Conservation (phyloP, 2,888 invertebrate species). For the Zygaena filipendulae region DNA sequence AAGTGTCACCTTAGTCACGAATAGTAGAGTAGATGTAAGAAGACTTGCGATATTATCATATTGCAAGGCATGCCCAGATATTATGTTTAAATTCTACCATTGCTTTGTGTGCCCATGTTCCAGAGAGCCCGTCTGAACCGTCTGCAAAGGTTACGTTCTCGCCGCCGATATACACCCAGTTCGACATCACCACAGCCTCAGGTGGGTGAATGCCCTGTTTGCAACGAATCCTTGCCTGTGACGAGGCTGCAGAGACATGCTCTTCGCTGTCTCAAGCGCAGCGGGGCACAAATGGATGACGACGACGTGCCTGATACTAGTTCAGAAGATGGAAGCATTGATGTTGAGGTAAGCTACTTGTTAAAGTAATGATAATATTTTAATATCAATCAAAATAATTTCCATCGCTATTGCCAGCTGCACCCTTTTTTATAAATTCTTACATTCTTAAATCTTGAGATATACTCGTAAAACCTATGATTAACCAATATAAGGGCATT, state of each 20-base stretch:
- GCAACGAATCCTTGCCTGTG: conserved; percentile 73
- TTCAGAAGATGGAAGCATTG: conserved; percentile 80
- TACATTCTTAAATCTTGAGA: no score
- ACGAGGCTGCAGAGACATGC: conserved; percentile 78
- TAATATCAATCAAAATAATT: no score
- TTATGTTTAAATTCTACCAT: neutral
- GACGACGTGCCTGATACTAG: conserved; percentile 67
- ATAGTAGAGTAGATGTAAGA: no score
- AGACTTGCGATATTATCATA: no score
- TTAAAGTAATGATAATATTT: neutral
- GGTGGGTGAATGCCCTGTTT: conserved; percentile 81
- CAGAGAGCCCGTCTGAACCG: conserved; percentile 52
- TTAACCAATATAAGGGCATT: no score
- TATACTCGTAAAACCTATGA: no score
- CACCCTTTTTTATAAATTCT: no score
- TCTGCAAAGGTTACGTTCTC: conserved; percentile 32
- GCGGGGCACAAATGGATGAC: conserved; percentile 66
- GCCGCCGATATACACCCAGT: conserved; percentile 40
- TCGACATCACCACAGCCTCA: conserved; percentile 46
- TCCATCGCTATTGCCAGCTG: no score
- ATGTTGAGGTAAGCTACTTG: conserved; percentile 73
- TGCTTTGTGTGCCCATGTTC: conserved; percentile 12
- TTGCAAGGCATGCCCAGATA: no score
- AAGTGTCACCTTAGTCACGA: no score
- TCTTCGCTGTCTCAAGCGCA: conserved; percentile 67